These are phyloP conservation scores for Virgularia gustaviana DNA, from an alignment of 92 coral and sea anemone genomes.

Conservation along the genomic window DNA sequence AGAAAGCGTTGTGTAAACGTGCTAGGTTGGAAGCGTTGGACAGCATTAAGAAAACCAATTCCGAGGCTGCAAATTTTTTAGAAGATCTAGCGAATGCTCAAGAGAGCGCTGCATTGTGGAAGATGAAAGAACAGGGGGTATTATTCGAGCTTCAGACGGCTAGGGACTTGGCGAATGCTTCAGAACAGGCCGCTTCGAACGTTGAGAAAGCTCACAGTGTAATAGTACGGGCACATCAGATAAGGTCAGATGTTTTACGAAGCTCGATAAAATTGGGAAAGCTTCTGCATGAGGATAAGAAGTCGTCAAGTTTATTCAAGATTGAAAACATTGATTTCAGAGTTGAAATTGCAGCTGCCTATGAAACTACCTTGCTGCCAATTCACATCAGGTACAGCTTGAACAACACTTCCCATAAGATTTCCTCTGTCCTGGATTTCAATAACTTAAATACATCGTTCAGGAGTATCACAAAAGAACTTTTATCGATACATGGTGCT, in stretches of 20 bases:
- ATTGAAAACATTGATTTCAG: background rate
- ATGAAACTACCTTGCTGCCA: constrained; percentile 7
- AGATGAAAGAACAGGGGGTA: constrained; percentile 42
- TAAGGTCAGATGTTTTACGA: constrained; percentile 12
- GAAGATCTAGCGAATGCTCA: constrained; percentile 33
- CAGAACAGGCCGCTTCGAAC: constrained; percentile 33
- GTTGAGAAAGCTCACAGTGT: constrained; percentile 31
- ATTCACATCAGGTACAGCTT: background rate
- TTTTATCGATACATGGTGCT: background rate
- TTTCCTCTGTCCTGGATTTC: constrained; percentile 22
- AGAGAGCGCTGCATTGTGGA: constrained; percentile 19
- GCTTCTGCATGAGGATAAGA: background rate
- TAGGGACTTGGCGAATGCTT: constrained; percentile 29
- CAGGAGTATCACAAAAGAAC: constrained; percentile 16
- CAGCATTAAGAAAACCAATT: constrained; percentile 37
- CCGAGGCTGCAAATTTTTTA: constrained; percentile 33
- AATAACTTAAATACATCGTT: constrained; percentile 12
- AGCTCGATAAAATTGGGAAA: constrained; percentile 16
- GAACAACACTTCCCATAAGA: constrained; percentile 8
- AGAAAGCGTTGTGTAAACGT: constrained; percentile 52
- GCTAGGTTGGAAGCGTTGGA: constrained; percentile 42
- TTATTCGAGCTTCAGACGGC: constrained; percentile 46
- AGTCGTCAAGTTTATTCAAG: no score
- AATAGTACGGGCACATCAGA: constrained; percentile 5
- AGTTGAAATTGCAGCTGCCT: background rate